phyloP scores from a whole-genome alignment of 2,113 vertebrate genomes.

The Numenius arquata region DNA sequence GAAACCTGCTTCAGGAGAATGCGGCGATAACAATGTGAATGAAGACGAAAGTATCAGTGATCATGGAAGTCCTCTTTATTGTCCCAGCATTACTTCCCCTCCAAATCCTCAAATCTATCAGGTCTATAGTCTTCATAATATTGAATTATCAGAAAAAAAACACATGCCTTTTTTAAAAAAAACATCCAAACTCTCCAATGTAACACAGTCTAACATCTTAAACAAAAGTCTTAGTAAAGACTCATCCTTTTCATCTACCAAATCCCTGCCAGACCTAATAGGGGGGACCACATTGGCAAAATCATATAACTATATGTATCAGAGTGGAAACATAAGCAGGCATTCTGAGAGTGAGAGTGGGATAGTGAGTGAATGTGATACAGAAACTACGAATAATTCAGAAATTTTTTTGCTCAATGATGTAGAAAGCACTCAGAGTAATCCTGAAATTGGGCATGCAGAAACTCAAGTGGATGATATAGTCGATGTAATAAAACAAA shows the following conservation, averaged over 20 bases:
- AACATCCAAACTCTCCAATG: slow-evolving; percentile 37
- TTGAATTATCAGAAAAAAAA: slow-evolving; percentile 81
- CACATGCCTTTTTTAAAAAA: slow-evolving; percentile 72
- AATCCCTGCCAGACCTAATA: slow-evolving; percentile 88
- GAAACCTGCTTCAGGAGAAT: slow-evolving; percentile 46
- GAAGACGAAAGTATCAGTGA: slow-evolving; percentile 50
- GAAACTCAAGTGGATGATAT: slow-evolving; percentile 60
- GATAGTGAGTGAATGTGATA: slow-evolving; percentile 89
- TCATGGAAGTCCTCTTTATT: slow-evolving; percentile 29
- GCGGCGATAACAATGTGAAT: slow-evolving; percentile 28
- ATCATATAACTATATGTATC: slow-evolving; percentile 54
- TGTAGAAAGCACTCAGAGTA: slow-evolving; percentile 65
- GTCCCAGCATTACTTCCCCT: slow-evolving; percentile 44
- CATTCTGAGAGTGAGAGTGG: slow-evolving; percentile 91
- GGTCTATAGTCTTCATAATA: slow-evolving; percentile 87
- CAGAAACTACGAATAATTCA: slow-evolving; percentile 81
- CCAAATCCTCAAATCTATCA: slow-evolving; percentile 82
- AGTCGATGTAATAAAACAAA: slow-evolving; percentile 62
- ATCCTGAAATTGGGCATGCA: slow-evolving; percentile 60
- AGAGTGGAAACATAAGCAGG: slow-evolving; percentile 73
- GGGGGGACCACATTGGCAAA: slow-evolving; percentile 67
- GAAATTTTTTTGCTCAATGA: slow-evolving; percentile 76
- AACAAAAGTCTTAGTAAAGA: slow-evolving; percentile 89
- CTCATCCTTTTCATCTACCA: slow-evolving; percentile 89
- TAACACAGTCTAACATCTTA: slow-evolving; percentile 71